Evolutionary conservation across 2,888 invertebrate genomes (phyloP), one percentile per base, ranked within the genome.

Genomic region (Platycheirus rosarum): DNA sequence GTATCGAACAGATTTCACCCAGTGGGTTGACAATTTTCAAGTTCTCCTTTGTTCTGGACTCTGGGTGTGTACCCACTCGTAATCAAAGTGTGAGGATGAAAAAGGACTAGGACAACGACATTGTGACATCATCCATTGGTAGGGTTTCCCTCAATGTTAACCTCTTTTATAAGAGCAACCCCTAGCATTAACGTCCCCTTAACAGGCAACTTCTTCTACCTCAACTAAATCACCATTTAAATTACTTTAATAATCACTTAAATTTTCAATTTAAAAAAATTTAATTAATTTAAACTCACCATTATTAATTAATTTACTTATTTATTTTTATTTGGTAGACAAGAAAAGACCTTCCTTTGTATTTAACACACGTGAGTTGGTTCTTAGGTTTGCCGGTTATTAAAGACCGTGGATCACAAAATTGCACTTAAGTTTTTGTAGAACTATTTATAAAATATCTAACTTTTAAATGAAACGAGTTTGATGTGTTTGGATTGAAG

Each of bases 251-350:
- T 4, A 23, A 44, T 60, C 20, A 66, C 32, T 65, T 37, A 62
- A 13, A 32, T 4, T 49, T 11, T 35, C 29, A 42, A 68, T 42
- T 35, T 13, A 65, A 32, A 23, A 4, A 23, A 23, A 40, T 18
- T n/a, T 26, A 11, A 5, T 18, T 40, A n/a, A 13, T 13, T 48
- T 7, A 20, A 29, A 82, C 82, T 82, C 71, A 82, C 82, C 82
- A 82, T 82, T 37, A 77, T 82, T 51, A 51, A 82, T 66, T 68
- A 35, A 40, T 60, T 70, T 16, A 5, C 26, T 70, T 57, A 11
- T 40, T 20, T 51, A 44, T 46, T 14, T n/a, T 29, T 18, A 48
- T 18, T 66, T 44, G 16, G 32, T 16, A 70, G 37, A 55, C 49
- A 69, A 46, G 11, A 11, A 37, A n/a, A n/a, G n/a, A n/a, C n/a